Evolutionary conservation across 2,797 vertebrate genomes (phyloP).

Genomic region (Scomberomorus guttatus): DNA sequence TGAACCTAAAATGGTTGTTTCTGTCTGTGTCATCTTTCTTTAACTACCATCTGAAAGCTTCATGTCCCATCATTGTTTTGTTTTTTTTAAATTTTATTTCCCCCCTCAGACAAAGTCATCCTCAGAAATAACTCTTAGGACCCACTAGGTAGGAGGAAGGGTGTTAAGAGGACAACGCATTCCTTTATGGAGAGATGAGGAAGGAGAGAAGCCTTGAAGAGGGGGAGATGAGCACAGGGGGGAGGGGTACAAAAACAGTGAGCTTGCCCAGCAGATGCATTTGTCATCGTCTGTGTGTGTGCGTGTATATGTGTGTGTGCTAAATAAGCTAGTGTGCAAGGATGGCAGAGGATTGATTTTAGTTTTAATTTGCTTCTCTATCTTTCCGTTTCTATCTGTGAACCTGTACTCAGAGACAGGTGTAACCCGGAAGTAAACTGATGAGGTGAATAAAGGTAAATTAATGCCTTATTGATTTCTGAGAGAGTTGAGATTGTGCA

Average conservation of each 20-base stretch:
- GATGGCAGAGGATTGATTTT: conserved; percentile 22
- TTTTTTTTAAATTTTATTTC: background rate
- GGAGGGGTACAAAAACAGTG: conserved; percentile 14
- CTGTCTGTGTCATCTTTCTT: conserved; percentile 3
- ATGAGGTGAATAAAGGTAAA: conserved; percentile 14
- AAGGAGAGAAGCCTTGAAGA: conserved; percentile 24
- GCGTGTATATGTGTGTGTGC: background rate
- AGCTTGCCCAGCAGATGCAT: conserved; percentile 28
- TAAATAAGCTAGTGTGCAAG: conserved; percentile 15
- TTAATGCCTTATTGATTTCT: conserved; percentile 5
- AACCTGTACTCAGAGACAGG: conserved; percentile 13
- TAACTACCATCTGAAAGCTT: conserved; percentile 5
- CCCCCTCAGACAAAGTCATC: conserved; percentile 18
- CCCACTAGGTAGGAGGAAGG: conserved; percentile 46
- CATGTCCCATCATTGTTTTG: conserved; percentile 21
- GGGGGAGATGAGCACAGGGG: background rate
- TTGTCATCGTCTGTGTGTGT: conserved; percentile 22
- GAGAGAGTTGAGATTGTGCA: background rate
- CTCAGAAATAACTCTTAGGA: conserved; percentile 47
- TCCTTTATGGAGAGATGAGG: conserved; percentile 35
- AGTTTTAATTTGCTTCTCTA: conserved; percentile 20
- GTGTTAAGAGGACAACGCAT: conserved; percentile 43
- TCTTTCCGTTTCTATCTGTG: background rate
- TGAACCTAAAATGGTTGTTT: conserved; percentile 15
- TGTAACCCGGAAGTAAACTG: background rate